These are phyloP conservation scores for Dermochelys coriacea DNA, from an alignment of 2,797 vertebrate species.

Conservation along the genomic window DNA sequence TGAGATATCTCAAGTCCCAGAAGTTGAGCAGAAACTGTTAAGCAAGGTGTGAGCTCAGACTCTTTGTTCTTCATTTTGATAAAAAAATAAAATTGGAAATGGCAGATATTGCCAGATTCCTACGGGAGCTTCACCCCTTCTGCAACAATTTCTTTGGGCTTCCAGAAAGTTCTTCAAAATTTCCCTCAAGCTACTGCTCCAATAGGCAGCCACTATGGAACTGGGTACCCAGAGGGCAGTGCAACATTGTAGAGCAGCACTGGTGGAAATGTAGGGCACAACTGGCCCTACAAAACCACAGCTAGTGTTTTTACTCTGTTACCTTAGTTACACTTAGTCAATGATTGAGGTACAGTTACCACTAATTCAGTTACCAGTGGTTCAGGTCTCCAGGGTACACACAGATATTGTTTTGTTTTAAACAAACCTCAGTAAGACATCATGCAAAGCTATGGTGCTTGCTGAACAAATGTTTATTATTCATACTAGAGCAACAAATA, in stretches of 20 bases:
- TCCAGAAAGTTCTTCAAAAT: neutral
- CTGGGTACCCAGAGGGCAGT: neutral
- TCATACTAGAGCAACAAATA: neutral
- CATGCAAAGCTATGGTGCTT: neutral
- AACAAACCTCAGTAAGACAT: neutral
- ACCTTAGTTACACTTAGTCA: too few relatives aligned
- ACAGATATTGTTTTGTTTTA: neutral
- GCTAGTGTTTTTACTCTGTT: too few relatives aligned
- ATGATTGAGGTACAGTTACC: neutral
- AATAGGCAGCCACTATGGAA: neutral
- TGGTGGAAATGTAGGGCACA: neutral
- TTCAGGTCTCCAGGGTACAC: fast-evolving
- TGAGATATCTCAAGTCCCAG: neutral
- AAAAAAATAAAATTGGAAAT: neutral
- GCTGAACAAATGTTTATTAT: neutral
- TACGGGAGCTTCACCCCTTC: neutral
- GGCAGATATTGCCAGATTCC: neutral
- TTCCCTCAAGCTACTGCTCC: neutral
- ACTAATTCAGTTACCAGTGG: neutral
- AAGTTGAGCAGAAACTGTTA: neutral
- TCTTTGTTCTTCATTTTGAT: neutral
- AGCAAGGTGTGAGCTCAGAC: neutral
- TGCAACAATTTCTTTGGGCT: neutral
- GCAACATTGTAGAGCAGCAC: neutral
- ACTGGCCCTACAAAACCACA: neutral